Conservation (phyloP, 2,113 vertebrate species). For the Ophthalmolycus amberensis region DNA sequence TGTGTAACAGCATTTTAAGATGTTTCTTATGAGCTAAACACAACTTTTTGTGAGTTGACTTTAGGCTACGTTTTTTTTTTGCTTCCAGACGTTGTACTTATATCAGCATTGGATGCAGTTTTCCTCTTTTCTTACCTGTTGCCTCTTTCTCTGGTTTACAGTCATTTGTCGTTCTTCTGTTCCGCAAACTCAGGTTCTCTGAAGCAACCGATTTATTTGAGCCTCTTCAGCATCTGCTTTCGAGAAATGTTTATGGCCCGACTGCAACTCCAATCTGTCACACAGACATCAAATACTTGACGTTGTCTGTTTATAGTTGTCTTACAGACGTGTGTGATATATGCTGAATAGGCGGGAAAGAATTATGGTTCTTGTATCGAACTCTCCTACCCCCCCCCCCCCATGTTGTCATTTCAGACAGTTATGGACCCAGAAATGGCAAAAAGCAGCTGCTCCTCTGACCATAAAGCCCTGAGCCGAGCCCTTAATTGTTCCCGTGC, state of each 20-base stretch:
- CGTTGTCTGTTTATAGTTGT: slow-evolving; percentile 72
- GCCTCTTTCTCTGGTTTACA: background rate
- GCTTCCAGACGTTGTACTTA: background rate
- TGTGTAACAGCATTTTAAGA: background rate
- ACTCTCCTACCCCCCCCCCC: slow-evolving; percentile 53
- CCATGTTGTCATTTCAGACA: slow-evolving; percentile 69
- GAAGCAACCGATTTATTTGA: slow-evolving; percentile 55
- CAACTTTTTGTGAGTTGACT: background rate
- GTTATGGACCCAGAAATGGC: slow-evolving; percentile 79
- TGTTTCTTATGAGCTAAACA: background rate
- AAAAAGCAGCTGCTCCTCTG: slow-evolving; percentile 82
- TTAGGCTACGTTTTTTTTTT: too few species aligned
- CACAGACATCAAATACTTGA: slow-evolving; percentile 50
- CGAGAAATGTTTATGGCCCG: slow-evolving; percentile 50
- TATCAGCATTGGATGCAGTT: background rate
- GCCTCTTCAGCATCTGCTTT: slow-evolving; percentile 49
- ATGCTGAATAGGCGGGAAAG: slow-evolving; percentile 74
- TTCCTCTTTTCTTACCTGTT: slow-evolving; percentile 24
- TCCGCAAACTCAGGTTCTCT: slow-evolving; percentile 40
- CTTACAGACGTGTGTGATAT: slow-evolving; percentile 63
- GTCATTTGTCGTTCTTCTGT: background rate
- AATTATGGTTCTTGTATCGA: slow-evolving; percentile 69
- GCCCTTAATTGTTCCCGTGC: slow-evolving; percentile 79
- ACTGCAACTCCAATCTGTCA: slow-evolving; percentile 60
- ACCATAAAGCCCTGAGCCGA: slow-evolving; percentile 81